Evolutionary conservation across 2,113 vertebrate genomes (phyloP).

Genomic region (Deroptyus accipitrinus): DNA sequence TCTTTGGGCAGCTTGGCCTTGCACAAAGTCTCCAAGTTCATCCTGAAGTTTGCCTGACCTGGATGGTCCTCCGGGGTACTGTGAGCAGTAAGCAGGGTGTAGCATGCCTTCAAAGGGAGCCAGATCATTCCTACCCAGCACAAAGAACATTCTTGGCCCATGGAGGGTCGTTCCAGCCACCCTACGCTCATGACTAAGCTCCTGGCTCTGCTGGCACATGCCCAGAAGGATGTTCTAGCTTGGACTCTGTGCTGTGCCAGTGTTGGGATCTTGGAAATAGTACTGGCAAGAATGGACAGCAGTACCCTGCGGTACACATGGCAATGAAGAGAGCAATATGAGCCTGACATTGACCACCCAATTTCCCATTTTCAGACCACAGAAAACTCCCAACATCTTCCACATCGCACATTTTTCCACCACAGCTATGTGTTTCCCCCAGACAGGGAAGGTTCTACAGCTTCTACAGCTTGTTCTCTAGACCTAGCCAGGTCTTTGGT

Average conservation of each 20-base stretch:
- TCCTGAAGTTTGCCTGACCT: neutral
- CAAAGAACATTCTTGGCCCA: neutral
- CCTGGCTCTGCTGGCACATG: neutral
- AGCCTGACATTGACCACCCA: neutral
- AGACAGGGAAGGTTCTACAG: neutral
- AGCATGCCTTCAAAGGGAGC: neutral
- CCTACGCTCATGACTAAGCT: accelerated
- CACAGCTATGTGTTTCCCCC: neutral
- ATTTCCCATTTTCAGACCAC: neutral
- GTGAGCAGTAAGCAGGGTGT: neutral
- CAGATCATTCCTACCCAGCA: neutral
- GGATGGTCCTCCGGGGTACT: neutral
- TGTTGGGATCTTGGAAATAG: neutral
- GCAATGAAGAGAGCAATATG: neutral
- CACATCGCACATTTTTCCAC: neutral
- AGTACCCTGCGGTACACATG: neutral
- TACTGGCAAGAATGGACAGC: neutral
- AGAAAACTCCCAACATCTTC: neutral
- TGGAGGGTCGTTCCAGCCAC: neutral
- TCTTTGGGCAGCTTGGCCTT: neutral
- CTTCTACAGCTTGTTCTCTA: neutral
- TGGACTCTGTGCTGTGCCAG: neutral
- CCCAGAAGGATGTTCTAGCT: neutral
- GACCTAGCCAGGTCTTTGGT: neutral
- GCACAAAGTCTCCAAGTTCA: neutral